These are phyloP conservation scores for Gobius niger DNA, from an alignment of 2,113 vertebrate genomes.

Conservation along the genomic window DNA sequence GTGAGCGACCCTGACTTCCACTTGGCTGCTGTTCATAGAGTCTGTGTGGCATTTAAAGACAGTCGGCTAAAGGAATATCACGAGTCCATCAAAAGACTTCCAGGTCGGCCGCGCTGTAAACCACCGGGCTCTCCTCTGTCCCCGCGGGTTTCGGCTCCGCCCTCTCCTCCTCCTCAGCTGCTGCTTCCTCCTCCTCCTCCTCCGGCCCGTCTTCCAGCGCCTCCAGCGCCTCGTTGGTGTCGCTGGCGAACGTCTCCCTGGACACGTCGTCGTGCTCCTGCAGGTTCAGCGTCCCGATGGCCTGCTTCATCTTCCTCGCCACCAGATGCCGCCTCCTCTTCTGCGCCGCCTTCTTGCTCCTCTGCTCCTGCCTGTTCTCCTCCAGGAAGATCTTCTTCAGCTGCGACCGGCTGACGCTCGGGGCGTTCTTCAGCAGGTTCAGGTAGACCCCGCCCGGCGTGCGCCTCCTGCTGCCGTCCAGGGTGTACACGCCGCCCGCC, in stretches of 20 bases:
- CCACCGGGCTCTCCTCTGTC: conserved; percentile 84
- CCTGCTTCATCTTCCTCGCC: conserved; percentile 96
- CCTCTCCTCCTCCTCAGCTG: conserved; percentile 83
- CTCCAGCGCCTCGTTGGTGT: conserved; percentile 93
- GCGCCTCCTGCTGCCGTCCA: conserved; percentile 92
- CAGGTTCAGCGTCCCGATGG: conserved; percentile 89
- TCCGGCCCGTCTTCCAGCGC: conserved; percentile 88
- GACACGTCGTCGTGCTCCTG: conserved; percentile 94
- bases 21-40: too few species aligned
- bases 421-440: conserved; percentile 92
- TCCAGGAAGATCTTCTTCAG: conserved; percentile 89
- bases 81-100: conserved; percentile 86
- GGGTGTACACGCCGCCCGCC: conserved; percentile 87
- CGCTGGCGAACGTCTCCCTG: conserved; percentile 95
- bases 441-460: conserved; percentile 96
- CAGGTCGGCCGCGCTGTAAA: conserved; percentile 87
- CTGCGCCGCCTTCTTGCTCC: conserved; percentile 91
- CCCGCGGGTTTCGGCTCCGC: conserved; percentile 82
- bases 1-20: too few species aligned
- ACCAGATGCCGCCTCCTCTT: conserved; percentile 87
- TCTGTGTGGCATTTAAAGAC: too few species aligned
- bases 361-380: conserved; percentile 86
- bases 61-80: too few species aligned
- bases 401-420: conserved; percentile 86
- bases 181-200: conserved; percentile 82